These are phyloP conservation scores for Suricata suricatta DNA, from an alignment of 2,113 vertebrate genomes.

Conservation along the genomic window DNA sequence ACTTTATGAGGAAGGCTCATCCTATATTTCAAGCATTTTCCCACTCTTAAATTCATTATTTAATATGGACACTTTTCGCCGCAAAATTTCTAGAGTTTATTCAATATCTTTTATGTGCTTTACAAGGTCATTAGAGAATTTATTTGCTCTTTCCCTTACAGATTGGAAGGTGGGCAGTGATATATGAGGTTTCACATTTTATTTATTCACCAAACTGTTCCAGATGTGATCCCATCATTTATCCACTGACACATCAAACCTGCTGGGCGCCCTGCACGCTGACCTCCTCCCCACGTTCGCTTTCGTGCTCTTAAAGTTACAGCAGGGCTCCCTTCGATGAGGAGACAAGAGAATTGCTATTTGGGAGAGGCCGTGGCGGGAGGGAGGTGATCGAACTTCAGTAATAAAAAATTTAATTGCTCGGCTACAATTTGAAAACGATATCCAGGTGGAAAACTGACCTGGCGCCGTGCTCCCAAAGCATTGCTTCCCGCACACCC, in stretches of 20 bases:
- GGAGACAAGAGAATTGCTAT: conserved; percentile 85
- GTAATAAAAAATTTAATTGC: conserved; percentile 87
- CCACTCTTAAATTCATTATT: conserved; percentile 82
- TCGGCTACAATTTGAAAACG: conserved; percentile 83
- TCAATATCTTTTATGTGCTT: conserved; percentile 90
- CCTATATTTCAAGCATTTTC: conserved; percentile 81
- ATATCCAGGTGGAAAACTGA: conserved; percentile 84
- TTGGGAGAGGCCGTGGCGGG: conserved; percentile 18
- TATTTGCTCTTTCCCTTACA: conserved; percentile 92
- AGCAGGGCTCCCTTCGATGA: conserved; percentile 81
- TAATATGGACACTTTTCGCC: conserved; percentile 83
- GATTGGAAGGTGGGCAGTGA: conserved; percentile 92
- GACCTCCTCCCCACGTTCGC: conserved; percentile 87
- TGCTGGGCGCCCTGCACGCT: conserved; percentile 89
- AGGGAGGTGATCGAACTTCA: conserved; percentile 72
- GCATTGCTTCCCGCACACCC: conserved; percentile 64
- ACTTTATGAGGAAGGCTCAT: conserved; percentile 79
- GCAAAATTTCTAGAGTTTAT: conserved; percentile 87
- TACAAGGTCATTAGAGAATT: conserved; percentile 94
- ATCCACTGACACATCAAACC: conserved; percentile 94
- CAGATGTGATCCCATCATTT: conserved; percentile 95
- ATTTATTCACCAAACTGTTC: conserved; percentile 96
- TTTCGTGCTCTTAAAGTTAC: conserved; percentile 88
- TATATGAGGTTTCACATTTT: conserved; percentile 92
- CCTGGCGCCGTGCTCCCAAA: conserved; percentile 72